A percentile compares a stretch with the other conserved stretches of the same genome.
Conservation (phyloP, 2,113 vertebrate genomes). For the Paraplagusia blochii region DNA sequence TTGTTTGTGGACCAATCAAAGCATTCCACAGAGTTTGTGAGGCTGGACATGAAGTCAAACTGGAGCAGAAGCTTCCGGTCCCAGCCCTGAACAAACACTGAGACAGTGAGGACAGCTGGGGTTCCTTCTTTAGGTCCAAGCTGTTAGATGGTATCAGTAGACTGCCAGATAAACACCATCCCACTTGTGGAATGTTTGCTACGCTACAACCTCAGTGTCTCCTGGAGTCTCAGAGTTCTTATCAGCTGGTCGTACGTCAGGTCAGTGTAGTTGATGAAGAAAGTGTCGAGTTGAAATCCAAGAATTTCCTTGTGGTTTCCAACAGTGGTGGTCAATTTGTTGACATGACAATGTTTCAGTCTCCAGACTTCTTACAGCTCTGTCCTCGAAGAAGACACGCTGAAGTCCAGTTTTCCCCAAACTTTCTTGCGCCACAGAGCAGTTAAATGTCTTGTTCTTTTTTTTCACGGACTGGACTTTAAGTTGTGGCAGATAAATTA, state of each 20-base stretch:
- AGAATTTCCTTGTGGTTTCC: too few species aligned
- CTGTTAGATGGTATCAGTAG: slow-evolving; percentile 28
- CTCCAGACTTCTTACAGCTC: not conserved
- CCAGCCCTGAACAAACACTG: slow-evolving; percentile 17
- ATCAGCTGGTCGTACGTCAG: too few species aligned
- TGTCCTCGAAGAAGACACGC: not conserved
- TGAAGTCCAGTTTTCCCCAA: too few species aligned
- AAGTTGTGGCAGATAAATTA: too few species aligned
- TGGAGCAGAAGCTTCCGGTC: not conserved
- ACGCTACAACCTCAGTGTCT: slow-evolving; percentile 9
- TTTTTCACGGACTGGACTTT: too few species aligned
- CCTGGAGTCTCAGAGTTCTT: not conserved
- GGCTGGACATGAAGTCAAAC: not conserved
- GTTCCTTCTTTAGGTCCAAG: slow-evolving; percentile 3
- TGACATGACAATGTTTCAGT: too few species aligned
- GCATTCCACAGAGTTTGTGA: not conserved
- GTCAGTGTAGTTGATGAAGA: too few species aligned
- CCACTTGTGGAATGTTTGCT: slow-evolving; percentile 24
- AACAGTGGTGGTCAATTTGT: too few species aligned
- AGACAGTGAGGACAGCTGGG: slow-evolving; percentile 1
- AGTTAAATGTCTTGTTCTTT: too few species aligned
- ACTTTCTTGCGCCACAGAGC: too few species aligned
- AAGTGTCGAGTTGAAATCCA: too few species aligned
- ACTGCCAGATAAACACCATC: slow-evolving; percentile 36
- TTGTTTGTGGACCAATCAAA: not conserved